Evolutionary conservation across 2,113 vertebrate species (phyloP).

Genomic region (Limnothrissa miodon): DNA sequence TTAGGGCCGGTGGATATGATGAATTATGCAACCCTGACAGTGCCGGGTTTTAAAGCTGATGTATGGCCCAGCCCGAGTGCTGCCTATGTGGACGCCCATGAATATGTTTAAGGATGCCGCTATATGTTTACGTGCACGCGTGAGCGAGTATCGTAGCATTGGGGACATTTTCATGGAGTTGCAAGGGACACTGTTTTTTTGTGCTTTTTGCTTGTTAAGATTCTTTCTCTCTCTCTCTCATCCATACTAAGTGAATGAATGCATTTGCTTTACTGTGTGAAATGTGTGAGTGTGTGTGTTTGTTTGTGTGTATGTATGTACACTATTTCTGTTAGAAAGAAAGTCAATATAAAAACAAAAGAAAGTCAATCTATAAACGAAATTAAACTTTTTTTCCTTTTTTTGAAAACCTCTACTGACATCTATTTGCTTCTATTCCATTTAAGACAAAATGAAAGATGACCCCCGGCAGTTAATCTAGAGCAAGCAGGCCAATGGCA

Average conservation of each 20-base stretch:
- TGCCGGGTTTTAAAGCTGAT: not conserved
- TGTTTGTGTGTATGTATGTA: not conserved
- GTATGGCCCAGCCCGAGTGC: not conserved
- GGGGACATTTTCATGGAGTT: not conserved
- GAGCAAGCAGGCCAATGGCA: too few species aligned
- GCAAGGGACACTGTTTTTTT: not conserved
- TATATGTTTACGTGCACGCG: not conserved
- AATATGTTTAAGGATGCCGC: not conserved
- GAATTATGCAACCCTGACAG: constrained; percentile 17
- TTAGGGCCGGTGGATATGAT: constrained; percentile 17
- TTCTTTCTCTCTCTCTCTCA: not conserved
- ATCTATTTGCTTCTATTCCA: not conserved
- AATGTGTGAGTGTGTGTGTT: not conserved
- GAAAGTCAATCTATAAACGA: too few species aligned
- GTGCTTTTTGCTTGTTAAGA: not conserved
- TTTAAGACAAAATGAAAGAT: not conserved
- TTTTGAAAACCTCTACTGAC: not conserved
- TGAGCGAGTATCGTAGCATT: not conserved
- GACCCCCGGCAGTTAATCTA: too few species aligned
- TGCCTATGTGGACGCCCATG: not conserved
- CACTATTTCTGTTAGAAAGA: not conserved
- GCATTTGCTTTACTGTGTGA: not conserved
- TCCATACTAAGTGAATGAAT: not conserved
- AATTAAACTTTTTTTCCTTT: not conserved
- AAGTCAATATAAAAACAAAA: too few species aligned